These are phyloP conservation scores for Lanius ludovicianus DNA, from an alignment of 2,113 vertebrate species.

Conservation along the genomic window DNA sequence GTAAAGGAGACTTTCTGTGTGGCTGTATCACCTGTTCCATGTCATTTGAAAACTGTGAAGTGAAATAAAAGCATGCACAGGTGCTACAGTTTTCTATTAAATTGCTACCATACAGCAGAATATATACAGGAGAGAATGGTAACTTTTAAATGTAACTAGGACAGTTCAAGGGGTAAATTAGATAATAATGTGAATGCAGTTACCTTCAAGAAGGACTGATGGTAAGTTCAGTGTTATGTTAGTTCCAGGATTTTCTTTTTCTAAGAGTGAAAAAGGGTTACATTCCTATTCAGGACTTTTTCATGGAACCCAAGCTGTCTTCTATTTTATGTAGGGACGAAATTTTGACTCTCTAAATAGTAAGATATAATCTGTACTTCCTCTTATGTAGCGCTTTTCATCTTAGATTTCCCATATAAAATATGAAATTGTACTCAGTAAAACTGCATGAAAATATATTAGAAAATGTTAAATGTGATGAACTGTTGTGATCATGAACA, in stretches of 20 bases:
- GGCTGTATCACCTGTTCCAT: neutral
- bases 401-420: neutral
- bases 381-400: neutral
- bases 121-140: accelerated
- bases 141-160: neutral
- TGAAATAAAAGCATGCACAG: constrained; percentile 19
- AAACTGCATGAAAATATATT: neutral
- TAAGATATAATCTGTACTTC: neutral
- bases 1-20: neutral
- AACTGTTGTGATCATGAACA: neutral
- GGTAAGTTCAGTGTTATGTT: neutral
- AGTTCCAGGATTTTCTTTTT: neutral
- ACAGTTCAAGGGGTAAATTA: neutral
- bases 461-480: neutral
- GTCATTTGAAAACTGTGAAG: neutral
- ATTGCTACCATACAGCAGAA: neutral
- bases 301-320: neutral
- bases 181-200: neutral
- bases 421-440: neutral
- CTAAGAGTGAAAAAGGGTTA: neutral
- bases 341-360: neutral
- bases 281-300: neutral
- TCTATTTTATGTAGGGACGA: neutral
- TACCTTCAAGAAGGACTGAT: neutral
- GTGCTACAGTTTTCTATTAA: neutral